These are phyloP conservation scores for Acipenser oxyrinchus DNA, from an alignment of 2,797 vertebrate genomes.

Conservation along the genomic window DNA sequence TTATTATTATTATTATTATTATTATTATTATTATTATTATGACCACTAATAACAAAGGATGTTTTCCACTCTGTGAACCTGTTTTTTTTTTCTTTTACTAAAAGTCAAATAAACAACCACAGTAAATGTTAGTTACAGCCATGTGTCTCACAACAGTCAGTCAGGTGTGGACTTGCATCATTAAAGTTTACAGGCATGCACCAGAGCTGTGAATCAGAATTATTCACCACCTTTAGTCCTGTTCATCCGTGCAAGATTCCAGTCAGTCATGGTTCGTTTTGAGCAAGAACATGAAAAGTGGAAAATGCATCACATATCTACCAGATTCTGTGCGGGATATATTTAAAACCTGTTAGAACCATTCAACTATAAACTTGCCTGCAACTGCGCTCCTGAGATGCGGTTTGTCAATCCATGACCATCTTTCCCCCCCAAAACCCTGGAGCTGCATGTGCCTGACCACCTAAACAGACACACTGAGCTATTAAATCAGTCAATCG, in stretches of 20 bases:
- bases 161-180: conserved; percentile 53
- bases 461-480: too few species aligned
- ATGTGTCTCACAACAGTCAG: conserved; percentile 45
- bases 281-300: not conserved
- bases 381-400: conserved; percentile 7
- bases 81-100: too few species aligned
- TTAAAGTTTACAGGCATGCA: conserved; percentile 63
- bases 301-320: conserved; percentile 20
- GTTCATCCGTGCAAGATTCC: conserved; percentile 19
- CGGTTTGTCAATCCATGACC: conserved; percentile 21
- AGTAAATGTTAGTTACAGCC: conserved; percentile 25
- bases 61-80: too few species aligned
- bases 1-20: too few species aligned
- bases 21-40: too few species aligned
- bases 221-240: conserved; percentile 40
- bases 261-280: not conserved
- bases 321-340: conserved; percentile 17
- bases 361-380: conserved; percentile 21
- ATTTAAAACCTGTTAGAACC: conserved; percentile 16
- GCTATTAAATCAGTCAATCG: too few species aligned
- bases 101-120: conserved; percentile 36
- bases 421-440: conserved; percentile 7
- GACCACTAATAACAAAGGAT: too few species aligned
- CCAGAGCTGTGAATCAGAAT: conserved; percentile 53
- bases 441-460: too few species aligned